Evolutionary conservation across 1,140 invertebrate genomes (phyloP), one percentile per base, ranked within the genome.

Genomic region (Cyrtorhinus lividipennis): DNA sequence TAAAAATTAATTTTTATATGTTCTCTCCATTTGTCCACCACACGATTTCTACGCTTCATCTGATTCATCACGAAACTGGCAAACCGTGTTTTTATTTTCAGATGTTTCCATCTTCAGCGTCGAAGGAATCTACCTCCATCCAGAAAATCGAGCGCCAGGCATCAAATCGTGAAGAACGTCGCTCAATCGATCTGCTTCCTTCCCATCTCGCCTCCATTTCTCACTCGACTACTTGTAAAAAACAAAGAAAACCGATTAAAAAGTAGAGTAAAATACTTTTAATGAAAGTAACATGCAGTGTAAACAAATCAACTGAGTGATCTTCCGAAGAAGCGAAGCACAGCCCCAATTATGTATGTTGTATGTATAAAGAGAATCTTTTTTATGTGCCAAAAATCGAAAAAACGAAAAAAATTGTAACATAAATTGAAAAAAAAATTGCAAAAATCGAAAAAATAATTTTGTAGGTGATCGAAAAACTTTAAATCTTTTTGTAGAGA

Each of bases 81-180:
- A n/a, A n/a, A n/a, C n/a, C n/a, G n/a, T n/a, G n/a, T n/a, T n/a
- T n/a, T n/a, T n/a, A 13, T 8, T 83, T 84, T 53, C 82, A 95
- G 92, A 91, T 77, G 81, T 88, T 70, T 93, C 90, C 69, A 92
- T 95, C 79, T 93, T 92, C 78, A 90, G 84, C 69, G 88, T 95
- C 72, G 88, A 93, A 76, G 90, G 90, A 68, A 80, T 92, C 61
- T 80, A 81, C 72, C 73, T 90, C 68, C 81, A 84, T 71, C 80
- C 83, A 38, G 88, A 90, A 75, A 76, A 71, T 69, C 71, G 71
- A 72, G 69, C 69, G 24, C 64, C 65, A 15, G 65, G 73, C 71
- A 70, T 75, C 70, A 77, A 76, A 72, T 74, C 76, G 73, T 76
- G 76, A 76, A n/a, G n/a, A n/a, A 72, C 5, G 67, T 71, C 59